Evolutionary conservation across 2,888 invertebrate species (phyloP).

Genomic region (Scelioninae gen. 2): DNA sequence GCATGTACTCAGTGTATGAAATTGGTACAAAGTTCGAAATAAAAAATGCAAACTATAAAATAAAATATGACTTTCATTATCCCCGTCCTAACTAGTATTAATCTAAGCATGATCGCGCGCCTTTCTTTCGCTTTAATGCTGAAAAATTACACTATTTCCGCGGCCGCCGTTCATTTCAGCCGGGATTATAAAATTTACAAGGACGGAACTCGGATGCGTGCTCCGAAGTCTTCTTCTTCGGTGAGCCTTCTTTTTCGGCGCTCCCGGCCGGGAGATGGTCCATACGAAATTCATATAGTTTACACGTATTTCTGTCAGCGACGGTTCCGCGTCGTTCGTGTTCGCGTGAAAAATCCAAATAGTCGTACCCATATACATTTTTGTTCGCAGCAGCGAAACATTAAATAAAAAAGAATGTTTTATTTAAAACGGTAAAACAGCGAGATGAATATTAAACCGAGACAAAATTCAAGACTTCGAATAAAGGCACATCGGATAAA

Average conservation of each 20-base stretch:
- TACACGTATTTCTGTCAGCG: slow-evolving; percentile 56
- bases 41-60: slow-evolving; percentile 4
- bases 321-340: slow-evolving; percentile 11
- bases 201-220: slow-evolving; percentile 13
- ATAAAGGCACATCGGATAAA: no score
- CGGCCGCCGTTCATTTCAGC: slow-evolving; percentile 35
- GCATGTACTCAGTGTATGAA: neutral
- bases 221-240: slow-evolving; percentile 42
- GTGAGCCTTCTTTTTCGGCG: slow-evolving; percentile 34
- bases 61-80: slow-evolving; percentile 26
- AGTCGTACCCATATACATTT: slow-evolving; percentile 24
- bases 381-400: slow-evolving; percentile 26
- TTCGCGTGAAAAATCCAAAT: slow-evolving; percentile 35
- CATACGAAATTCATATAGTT: slow-evolving; percentile 57
- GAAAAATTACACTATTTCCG: slow-evolving; percentile 39
- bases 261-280: slow-evolving; percentile 35
- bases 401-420: slow-evolving; percentile 48
- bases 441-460: slow-evolving; percentile 40
- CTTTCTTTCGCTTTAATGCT: slow-evolving; percentile 24
- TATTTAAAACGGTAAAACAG: slow-evolving; percentile 32
- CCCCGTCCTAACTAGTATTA: slow-evolving; percentile 28
- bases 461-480: no score
- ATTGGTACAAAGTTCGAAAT: neutral
- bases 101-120: slow-evolving; percentile 33
- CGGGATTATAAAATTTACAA: slow-evolving; percentile 50